Percentiles rank a stretch among this genome's conserved stretches.
phyloP scores from a whole-genome alignment of 2,113 vertebrate species.

The Cyanoderma ruficeps region DNA sequence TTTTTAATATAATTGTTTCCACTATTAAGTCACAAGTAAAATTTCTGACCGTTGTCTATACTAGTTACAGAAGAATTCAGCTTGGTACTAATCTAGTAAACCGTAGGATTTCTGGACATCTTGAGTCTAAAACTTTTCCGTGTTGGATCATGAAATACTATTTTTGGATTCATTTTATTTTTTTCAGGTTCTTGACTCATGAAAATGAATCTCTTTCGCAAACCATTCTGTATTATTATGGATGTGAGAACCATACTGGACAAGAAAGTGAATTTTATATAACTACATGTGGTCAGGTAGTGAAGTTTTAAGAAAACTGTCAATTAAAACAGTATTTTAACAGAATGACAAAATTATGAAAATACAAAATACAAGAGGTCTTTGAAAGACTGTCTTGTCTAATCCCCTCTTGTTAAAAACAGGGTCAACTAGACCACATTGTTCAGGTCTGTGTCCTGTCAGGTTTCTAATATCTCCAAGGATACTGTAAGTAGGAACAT shows the following conservation, averaged over 20 bases:
- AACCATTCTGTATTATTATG: neutral
- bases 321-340: neutral
- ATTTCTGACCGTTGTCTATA: neutral
- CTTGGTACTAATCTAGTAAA: neutral
- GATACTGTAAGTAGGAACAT: neutral
- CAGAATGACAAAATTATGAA: neutral
- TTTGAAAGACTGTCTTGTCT: neutral
- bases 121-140: neutral
- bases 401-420: rapidly evolving
- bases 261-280: neutral
- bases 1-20: neutral
- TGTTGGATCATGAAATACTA: neutral
- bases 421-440: neutral
- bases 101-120: neutral
- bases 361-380: neutral
- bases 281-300: neutral
- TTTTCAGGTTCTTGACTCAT: neutral
- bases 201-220: neutral
- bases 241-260: neutral
- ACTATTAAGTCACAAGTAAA: neutral
- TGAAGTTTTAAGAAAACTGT: neutral
- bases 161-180: neutral
- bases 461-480: neutral
- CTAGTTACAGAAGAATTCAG: neutral
- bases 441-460: neutral